Conservation (phyloP, 2,888 invertebrate species). For the Gibbula magus region DNA sequence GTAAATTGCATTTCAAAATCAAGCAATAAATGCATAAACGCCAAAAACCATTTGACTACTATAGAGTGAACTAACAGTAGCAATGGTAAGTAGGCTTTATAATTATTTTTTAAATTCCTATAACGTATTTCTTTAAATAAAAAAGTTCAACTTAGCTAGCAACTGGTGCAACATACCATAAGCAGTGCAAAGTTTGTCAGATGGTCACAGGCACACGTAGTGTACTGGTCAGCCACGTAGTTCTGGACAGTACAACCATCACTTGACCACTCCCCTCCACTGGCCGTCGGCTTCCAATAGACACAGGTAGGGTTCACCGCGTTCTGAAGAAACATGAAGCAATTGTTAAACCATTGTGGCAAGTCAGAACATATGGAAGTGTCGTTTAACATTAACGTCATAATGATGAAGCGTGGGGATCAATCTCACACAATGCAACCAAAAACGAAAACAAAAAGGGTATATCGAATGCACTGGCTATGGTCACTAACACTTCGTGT, state of each 20-base stretch:
- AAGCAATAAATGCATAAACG: too few species aligned
- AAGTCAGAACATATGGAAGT: not conserved
- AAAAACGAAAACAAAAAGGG: too few species aligned
- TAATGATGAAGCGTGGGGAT: too few species aligned
- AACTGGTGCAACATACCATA: constrained; percentile 36
- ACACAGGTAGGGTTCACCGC: constrained; percentile 93
- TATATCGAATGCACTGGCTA: too few species aligned
- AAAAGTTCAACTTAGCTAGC: not conserved
- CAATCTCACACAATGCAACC: too few species aligned
- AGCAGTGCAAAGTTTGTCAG: constrained; percentile 70
- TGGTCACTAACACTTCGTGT: too few species aligned
- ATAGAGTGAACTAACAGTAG: too few species aligned
- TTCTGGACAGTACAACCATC: constrained; percentile 53
- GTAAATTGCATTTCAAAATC: too few species aligned
- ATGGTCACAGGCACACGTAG: constrained; percentile 64
- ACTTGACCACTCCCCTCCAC: constrained; percentile 56
- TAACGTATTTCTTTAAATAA: too few species aligned
- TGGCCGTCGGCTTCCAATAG: constrained; percentile 90
- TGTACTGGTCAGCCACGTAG: constrained; percentile 38
- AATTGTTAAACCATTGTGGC: not conserved
- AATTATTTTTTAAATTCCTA: too few species aligned
- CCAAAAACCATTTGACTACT: too few species aligned
- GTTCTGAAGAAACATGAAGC: constrained; percentile 78
- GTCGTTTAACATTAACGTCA: not conserved
- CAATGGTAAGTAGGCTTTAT: too few species aligned